Evolutionary conservation across 1,140 invertebrate species (phyloP), one percentile per base, ranked within the genome.

Genomic region (Leptinotarsa defecta): DNA sequence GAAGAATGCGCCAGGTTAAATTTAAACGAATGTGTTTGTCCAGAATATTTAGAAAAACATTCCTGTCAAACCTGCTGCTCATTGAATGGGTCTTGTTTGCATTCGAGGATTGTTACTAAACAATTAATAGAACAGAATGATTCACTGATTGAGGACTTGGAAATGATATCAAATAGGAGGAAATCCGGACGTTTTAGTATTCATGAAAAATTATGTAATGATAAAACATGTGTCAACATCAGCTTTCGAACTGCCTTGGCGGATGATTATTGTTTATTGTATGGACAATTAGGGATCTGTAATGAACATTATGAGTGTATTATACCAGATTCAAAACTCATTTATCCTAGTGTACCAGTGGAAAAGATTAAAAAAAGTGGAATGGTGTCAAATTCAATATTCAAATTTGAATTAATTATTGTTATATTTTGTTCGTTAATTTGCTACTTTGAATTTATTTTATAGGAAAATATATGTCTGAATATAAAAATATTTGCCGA

Each of bases 1-100:
- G 63, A 75, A 17, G 81, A 82, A 77, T 82, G 81, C 48, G 68
- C 75, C 13, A 74, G 79, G 73, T 61, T 82, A 19, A 64, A 71
- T 15, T 67, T 80, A 19, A 68, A 70, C 70, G 78, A 82, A 71
- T 82, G 81, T 65, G 13, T 27, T 8, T 80, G 81, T 74, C 63
- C 71, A 6, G 2, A 64, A 13, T 24, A 48, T 48, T 13, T 3
- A 3, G 27, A 13, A 17, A 11, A 48, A 48, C 57, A 70, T n/a
- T 62, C 57, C 22, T 79, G 81, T 48, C 22, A 65, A 57, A 75
- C 76, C 17, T 82, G 79, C 68, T 82, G 81, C 19, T 65, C 75
- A 49, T 73, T 75, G 20, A 69, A 73, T 48, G 65, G 72, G 5
- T 11, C 67, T 15, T 80, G 79, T 34, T 6, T 76, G 6, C 22